These are phyloP conservation scores for Mus spicilegus DNA, from an alignment of 2,113 vertebrate genomes.

Conservation along the genomic window DNA sequence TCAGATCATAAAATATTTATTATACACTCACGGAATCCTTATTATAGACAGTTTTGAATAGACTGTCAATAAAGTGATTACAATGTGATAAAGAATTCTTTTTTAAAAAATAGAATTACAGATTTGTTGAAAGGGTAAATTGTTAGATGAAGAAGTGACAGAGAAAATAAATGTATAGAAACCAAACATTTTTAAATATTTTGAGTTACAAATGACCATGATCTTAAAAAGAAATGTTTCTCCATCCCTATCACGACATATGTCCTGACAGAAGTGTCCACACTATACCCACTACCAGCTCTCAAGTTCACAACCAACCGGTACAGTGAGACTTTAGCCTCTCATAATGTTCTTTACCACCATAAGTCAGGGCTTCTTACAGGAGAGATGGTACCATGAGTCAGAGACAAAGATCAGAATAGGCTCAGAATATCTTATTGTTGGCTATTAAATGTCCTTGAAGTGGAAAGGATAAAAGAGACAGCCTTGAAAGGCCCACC, in stretches of 20 bases:
- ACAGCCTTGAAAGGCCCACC: neutral
- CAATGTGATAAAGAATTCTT: constrained; percentile 23
- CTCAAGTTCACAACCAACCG: neutral
- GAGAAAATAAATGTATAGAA: constrained; percentile 48
- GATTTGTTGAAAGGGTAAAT: constrained; percentile 36
- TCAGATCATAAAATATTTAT: constrained; percentile 37
- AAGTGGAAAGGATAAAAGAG: neutral
- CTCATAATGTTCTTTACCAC: neutral
- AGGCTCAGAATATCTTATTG: neutral
- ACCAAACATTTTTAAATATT: constrained; percentile 10
- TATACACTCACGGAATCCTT: neutral
- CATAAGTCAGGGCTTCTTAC: neutral
- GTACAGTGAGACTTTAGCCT: neutral
- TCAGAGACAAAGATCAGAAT: neutral
- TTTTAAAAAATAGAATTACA: neutral
- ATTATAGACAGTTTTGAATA: neutral
- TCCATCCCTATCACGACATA: neutral
- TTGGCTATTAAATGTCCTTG: neutral
- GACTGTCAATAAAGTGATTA: constrained; percentile 39
- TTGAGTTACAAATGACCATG: neutral
- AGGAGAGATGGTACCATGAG: neutral
- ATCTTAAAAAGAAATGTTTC: constrained; percentile 20
- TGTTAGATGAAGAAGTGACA: constrained; percentile 39
- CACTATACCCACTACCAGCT: neutral
- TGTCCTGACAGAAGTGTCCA: neutral